A percentile compares a stretch with the other conserved stretches of the same genome.
Evolutionary conservation across 1,140 invertebrate genomes (phyloP).

Genomic region (Cepaea nemoralis): DNA sequence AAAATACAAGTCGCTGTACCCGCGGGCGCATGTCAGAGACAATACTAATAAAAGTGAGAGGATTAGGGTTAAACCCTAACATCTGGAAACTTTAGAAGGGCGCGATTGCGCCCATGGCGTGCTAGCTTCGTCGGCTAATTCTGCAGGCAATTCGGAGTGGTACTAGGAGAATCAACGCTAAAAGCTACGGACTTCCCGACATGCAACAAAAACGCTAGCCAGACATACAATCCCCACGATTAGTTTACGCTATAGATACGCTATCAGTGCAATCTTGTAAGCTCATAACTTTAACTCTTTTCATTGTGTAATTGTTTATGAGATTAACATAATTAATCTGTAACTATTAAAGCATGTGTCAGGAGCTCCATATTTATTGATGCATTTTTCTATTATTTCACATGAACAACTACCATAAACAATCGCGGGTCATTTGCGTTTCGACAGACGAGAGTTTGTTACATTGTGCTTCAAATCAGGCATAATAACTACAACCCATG

Average conservation of each 20-base stretch:
- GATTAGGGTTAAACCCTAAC: constrained; percentile 2
- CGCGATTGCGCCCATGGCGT: not conserved
- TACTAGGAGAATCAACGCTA: constrained; percentile 1
- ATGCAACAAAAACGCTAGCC: not conserved
- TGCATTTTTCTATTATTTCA: no score
- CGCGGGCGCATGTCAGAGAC: not conserved
- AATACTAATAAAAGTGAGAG: constrained; percentile 23
- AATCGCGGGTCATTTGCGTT: no score
- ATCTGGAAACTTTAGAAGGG: constrained; percentile 12
- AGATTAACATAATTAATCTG: no score
- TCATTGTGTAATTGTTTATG: no score
- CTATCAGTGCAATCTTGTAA: no score
- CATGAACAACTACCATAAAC: no score
- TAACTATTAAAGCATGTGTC: no score
- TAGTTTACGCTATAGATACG: not conserved
- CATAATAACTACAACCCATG: no score
- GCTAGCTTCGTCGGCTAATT: constrained; percentile 13
- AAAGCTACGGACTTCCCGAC: not conserved
- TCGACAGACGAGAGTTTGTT: no score
- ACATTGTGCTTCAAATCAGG: no score
- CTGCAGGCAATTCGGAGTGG: not conserved
- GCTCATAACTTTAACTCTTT: no score
- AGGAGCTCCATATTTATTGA: no score
- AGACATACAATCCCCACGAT: not conserved
- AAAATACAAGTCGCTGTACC: not conserved